These are phyloP conservation scores for Bufo bufo DNA, from an alignment of 2,113 vertebrate species.

Conservation along the genomic window DNA sequence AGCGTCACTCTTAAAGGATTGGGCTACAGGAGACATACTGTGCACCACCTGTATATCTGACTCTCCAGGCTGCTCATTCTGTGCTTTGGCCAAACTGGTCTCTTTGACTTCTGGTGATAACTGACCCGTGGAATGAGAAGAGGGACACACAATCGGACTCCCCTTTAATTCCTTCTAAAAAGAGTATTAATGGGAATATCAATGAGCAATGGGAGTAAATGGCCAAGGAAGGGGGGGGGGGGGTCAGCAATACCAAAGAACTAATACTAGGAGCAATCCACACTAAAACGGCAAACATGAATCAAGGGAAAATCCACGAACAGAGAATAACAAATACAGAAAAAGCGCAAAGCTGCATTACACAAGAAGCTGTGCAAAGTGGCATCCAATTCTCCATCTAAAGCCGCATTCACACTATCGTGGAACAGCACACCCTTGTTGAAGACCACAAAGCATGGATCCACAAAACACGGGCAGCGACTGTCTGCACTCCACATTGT, in stretches of 20 bases:
- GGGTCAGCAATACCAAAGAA: background rate
- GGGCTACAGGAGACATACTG: background rate
- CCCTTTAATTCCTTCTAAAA: slow-evolving; percentile 4
- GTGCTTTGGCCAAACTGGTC: background rate
- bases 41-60: background rate
- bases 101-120: background rate
- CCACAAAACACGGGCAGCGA: too few species aligned
- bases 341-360: background rate
- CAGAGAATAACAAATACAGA: background rate
- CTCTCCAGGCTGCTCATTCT: background rate
- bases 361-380: too few species aligned
- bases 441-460: too few species aligned
- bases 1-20: background rate
- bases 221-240: background rate
- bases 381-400: too few species aligned
- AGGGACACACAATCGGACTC: background rate
- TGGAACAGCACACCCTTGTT: too few species aligned
- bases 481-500: too few species aligned
- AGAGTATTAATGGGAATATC: slow-evolving; percentile 10
- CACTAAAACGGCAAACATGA: background rate
- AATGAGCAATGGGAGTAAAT: background rate
- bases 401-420: too few species aligned
- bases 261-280: background rate
- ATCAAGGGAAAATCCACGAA: background rate
- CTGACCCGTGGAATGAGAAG: slow-evolving; percentile 10